A percentile compares a stretch with the other conserved stretches of the same genome.
phyloP scores from a whole-genome alignment of 2,888 invertebrate species.

The Suillia variegata region DNA sequence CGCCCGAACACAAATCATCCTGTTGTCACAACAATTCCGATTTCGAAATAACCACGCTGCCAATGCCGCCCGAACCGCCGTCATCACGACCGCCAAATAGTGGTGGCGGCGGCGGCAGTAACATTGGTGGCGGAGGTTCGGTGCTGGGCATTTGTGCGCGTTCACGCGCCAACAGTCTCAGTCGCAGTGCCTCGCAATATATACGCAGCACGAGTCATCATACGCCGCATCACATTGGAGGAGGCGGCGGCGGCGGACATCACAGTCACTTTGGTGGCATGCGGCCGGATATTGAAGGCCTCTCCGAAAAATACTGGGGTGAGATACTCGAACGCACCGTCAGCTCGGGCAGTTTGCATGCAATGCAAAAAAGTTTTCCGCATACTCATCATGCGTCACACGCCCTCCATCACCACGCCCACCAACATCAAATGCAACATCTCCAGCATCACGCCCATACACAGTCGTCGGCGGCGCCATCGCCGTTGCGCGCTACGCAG shows the following conservation, averaged over 20 bases:
- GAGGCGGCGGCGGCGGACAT: conserved; percentile 29
- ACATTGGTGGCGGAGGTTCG: conserved; percentile 46
- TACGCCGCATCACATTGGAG: conserved; percentile 32
- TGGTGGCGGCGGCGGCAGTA: conserved; percentile 34
- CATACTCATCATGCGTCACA: conserved; percentile 47
- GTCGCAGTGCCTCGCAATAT: conserved; percentile 50
- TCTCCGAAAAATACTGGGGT: conserved; percentile 76
- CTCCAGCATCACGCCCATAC: conserved; percentile 32
- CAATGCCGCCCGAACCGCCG: conserved; percentile 60
- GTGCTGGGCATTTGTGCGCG: conserved; percentile 53
- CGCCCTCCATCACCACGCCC: conserved; percentile 31
- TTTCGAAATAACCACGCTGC: conserved; percentile 59
- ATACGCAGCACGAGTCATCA: conserved; percentile 33
- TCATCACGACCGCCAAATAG: conserved; percentile 52
- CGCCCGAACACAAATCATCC: conserved; percentile 59
- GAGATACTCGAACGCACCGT: conserved; percentile 80
- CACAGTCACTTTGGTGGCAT: conserved; percentile 35
- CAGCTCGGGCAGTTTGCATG: conserved; percentile 76
- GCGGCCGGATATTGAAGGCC: conserved; percentile 68
- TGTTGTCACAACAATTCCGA: conserved; percentile 56
- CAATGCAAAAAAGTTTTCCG: conserved; percentile 64
- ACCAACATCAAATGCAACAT: conserved; percentile 33
- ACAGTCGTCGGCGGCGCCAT: conserved; percentile 23
- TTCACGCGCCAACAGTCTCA: conserved; percentile 51
- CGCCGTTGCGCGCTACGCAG: too few species aligned